phyloP scores from a whole-genome alignment of 2,113 vertebrate species.

The Mus spicilegus region DNA sequence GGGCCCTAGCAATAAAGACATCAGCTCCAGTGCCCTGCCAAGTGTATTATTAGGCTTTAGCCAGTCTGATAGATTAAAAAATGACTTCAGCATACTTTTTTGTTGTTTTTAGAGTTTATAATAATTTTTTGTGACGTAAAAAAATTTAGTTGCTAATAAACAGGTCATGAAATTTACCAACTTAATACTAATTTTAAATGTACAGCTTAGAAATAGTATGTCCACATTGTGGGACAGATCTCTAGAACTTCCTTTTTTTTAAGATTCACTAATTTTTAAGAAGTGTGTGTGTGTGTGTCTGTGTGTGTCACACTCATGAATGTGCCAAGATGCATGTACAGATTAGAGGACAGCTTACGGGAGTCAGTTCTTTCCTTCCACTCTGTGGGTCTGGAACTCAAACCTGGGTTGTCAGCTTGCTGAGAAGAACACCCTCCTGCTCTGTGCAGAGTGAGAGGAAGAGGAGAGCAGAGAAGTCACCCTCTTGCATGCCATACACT shows the following conservation, averaged over 20 bases:
- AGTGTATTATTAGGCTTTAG: conserved; percentile 30
- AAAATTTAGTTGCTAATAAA: background rate
- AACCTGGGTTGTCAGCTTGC: background rate
- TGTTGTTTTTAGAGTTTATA: conserved; percentile 31
- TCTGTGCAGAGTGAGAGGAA: background rate
- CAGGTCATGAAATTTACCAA: background rate
- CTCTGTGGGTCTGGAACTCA: background rate
- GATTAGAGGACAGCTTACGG: background rate
- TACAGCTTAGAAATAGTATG: background rate
- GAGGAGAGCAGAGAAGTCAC: background rate
- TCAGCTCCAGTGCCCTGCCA: background rate
- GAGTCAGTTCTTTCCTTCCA: background rate
- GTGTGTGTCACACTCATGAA: background rate
- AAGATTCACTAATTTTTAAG: background rate
- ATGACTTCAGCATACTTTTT: background rate
- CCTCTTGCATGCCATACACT: background rate
- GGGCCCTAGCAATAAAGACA: background rate
- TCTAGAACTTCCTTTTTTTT: background rate
- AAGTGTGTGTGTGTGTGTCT: background rate
- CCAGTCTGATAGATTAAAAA: conserved; percentile 19
- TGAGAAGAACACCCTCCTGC: background rate
- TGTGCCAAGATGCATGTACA: background rate
- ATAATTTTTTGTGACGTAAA: conserved; percentile 5
- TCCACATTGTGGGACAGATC: background rate
- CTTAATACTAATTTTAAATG: background rate